Conservation (phyloP, 1,140 invertebrate genomes). For the Periplaneta americana region DNA sequence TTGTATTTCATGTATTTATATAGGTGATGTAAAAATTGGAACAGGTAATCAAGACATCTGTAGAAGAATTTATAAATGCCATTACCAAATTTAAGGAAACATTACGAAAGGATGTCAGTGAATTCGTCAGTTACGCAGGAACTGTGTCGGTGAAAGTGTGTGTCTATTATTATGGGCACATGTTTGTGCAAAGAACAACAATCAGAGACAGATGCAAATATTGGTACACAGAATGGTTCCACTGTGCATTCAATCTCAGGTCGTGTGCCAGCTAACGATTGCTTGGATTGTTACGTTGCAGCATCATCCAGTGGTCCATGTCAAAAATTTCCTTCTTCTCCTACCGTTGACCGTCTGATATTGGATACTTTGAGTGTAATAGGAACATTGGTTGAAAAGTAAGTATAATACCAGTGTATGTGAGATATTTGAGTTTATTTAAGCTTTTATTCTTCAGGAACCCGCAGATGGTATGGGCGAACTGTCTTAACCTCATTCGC, state of each 20-base stretch:
- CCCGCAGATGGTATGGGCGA: too few species aligned
- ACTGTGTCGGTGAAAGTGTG: neutral
- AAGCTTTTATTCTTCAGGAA: too few species aligned
- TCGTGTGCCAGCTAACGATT: slow-evolving; percentile 4
- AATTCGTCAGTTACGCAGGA: neutral
- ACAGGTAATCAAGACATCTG: too few species aligned
- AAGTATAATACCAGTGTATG: slow-evolving; percentile 39
- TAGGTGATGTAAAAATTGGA: too few species aligned
- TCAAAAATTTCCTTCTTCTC: slow-evolving; percentile 17
- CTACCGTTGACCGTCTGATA: slow-evolving; percentile 45
- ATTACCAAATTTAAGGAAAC: too few species aligned
- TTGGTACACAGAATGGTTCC: neutral
- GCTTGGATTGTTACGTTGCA: neutral
- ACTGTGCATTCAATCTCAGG: slow-evolving; percentile 14
- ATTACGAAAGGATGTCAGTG: too few species aligned
- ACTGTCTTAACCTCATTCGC: too few species aligned
- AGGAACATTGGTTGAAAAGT: slow-evolving; percentile 79
- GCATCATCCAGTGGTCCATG: slow-evolving; percentile 10
- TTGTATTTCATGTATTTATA: too few species aligned
- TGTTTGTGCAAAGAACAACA: slow-evolving; percentile 26
- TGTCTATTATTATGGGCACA: slow-evolving; percentile 25
- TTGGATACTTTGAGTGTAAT: slow-evolving; percentile 74
- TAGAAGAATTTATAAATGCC: too few species aligned
- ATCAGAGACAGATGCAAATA: neutral
- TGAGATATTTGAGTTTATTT: too few species aligned